Evolutionary conservation across 2,113 vertebrate genomes (phyloP).

Genomic region (Platichthys flesus): DNA sequence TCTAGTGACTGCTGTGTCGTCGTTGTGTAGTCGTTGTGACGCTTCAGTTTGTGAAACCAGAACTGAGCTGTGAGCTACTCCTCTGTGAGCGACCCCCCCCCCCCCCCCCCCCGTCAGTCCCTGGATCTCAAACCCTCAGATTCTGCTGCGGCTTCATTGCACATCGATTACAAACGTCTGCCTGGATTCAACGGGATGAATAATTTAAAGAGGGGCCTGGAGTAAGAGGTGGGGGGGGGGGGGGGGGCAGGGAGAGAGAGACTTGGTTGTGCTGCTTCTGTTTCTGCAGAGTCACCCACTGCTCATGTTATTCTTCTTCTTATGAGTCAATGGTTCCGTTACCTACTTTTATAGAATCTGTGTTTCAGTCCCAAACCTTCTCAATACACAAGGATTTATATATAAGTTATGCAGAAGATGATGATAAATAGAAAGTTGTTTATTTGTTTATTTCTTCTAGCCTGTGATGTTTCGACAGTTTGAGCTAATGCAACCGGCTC

Average conservation of each 20-base stretch:
- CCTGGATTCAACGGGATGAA: constrained; percentile 30
- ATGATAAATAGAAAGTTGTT: not conserved
- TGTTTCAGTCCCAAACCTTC: no score
- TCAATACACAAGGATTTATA: not conserved
- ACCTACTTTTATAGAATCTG: no score
- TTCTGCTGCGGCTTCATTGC: no score
- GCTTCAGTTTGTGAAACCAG: no score
- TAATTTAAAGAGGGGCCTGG: not conserved
- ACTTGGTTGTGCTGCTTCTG: not conserved
- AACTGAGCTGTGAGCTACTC: no score
- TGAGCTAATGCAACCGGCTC: constrained; percentile 36
- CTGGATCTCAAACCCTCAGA: not conserved
- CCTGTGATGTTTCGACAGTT: constrained; percentile 29
- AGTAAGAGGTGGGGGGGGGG: not conserved
- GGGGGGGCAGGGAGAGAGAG: not conserved
- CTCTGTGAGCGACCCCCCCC: not conserved
- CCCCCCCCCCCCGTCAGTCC: not conserved
- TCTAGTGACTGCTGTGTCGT: no score
- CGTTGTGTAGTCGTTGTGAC: no score
- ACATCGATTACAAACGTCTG: constrained; percentile 21
- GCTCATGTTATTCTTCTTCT: not conserved
- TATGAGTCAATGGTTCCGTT: not conserved
- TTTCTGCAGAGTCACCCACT: not conserved
- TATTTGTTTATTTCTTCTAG: constrained; percentile 10
- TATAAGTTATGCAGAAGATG: not conserved